phyloP scores from a whole-genome alignment of 2,797 vertebrate genomes.

The Scarus forsteni region DNA sequence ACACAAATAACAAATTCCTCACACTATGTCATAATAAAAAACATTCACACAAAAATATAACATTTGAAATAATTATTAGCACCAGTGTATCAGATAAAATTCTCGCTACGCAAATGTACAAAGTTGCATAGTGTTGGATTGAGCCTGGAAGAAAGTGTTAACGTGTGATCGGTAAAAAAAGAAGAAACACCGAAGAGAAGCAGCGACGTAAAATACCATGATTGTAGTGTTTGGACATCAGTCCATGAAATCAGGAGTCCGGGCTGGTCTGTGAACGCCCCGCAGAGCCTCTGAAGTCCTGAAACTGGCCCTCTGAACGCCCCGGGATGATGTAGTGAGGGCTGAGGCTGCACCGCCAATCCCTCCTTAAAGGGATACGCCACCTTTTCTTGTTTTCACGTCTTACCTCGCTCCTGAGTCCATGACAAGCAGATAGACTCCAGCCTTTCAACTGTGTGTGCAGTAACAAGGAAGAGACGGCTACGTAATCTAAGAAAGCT shows the following conservation, averaged over 20 bases:
- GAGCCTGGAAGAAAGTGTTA: constrained; percentile 61
- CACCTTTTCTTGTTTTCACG: no score
- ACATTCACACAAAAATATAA: constrained; percentile 99
- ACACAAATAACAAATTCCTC: constrained; percentile 90
- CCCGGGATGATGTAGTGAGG: no score
- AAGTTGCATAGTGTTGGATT: constrained; percentile 95
- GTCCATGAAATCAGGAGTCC: constrained; percentile 17
- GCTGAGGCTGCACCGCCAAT: no score
- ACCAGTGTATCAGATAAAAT: constrained; percentile 99
- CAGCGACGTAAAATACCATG: constrained; percentile 59
- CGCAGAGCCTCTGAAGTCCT: constrained; percentile 1
- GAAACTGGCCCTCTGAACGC: not conserved
- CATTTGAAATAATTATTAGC: constrained; percentile 99
- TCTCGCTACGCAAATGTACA: constrained; percentile 93
- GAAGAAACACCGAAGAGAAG: constrained; percentile 52
- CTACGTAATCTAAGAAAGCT: no score
- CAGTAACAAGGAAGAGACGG: no score
- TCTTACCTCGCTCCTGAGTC: no score
- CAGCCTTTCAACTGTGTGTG: no score
- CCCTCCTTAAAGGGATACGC: no score
- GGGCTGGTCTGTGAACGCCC: not conserved
- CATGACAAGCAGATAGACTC: no score
- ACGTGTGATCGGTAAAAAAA: constrained; percentile 50
- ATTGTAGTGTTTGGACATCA: not conserved
- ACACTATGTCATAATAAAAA: constrained; percentile 90